Evolutionary conservation across 1,140 invertebrate genomes (phyloP), one percentile per base, ranked within the genome.

Genomic region (Theocolax elegans): DNA sequence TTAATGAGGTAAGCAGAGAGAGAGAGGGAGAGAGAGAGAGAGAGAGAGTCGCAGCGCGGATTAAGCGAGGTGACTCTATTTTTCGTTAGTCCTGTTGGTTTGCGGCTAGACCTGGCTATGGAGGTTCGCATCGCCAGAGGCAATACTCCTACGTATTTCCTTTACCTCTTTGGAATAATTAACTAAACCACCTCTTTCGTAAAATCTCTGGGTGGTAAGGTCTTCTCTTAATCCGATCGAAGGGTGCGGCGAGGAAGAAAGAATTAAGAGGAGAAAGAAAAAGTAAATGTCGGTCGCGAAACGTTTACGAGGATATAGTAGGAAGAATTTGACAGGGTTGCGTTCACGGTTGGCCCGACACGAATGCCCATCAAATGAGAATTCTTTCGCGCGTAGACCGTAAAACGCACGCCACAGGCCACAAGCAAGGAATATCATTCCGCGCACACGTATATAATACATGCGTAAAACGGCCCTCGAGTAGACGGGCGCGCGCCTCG

Each of bases 151-250:
- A 35, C 4, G 19, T 8, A 7, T 67, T 77, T n/a, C 75, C 75
- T 81, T 75, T 77, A 81, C 78, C n/a, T 79, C 76, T 71, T 76
- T 73, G 77, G 77, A 42, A 83, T 81, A 82, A 83, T 81, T 82
- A 83, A 80, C 76, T 72, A 81, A 81, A 79, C 73, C 75, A 71
- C 73, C 75, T 77, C 75, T 74, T 75, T 77, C n/a, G n/a, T n/a
- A n/a, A n/a, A n/a, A n/a, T n/a, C n/a, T n/a, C n/a, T 58, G 40
- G 67, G 25, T 62, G 59, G 53, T 17, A 13, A 13, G 27, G 1
- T 63, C 23, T 53, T 13, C 21, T 13, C 48, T 21, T 21, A 17
- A 23, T 46, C 54, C 38, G 44, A 15, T 59, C 44, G n/a, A n/a
- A n/a, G n/a, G n/a, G n/a, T n/a, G n/a, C n/a, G n/a, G n/a, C n/a